Conservation (phyloP, 2,888 invertebrate species). For the Andrena bucephala region DNA sequence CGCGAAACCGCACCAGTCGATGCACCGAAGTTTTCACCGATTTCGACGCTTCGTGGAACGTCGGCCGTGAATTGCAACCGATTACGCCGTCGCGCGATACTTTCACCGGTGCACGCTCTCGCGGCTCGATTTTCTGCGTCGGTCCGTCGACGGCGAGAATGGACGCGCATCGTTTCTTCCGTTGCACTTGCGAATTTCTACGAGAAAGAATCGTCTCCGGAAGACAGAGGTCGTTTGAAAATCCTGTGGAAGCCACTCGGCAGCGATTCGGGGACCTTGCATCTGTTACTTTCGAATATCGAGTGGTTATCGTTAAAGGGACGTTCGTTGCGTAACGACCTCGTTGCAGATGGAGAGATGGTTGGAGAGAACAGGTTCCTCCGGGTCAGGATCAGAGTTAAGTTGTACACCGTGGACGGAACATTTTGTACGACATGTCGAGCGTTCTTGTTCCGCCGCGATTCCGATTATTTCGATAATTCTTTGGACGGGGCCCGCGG, state of each 20-base stretch:
- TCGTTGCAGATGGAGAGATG: background rate
- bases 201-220: too few relatives aligned
- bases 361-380: conserved; percentile 38
- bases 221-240: background rate
- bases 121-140: background rate
- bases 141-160: too few relatives aligned
- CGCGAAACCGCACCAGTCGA: conserved; percentile 41
- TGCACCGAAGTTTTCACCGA: conserved; percentile 24
- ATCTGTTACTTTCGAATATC: background rate
- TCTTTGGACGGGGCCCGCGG: conserved; percentile 27
- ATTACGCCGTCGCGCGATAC: background rate
- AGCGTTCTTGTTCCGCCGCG: conserved; percentile 43
- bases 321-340: conserved; percentile 32
- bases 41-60: conserved; percentile 10
- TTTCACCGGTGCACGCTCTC: background rate
- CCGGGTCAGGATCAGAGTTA: conserved; percentile 46
- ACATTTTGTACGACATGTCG: conserved; percentile 50
- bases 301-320: conserved; percentile 28
- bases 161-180: too few relatives aligned
- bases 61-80: background rate
- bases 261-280: background rate
- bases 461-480: conserved; percentile 62
- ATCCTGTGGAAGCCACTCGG: background rate
- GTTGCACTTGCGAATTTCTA: too few relatives aligned
- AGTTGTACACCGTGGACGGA: conserved; percentile 45